Evolutionary conservation across 2,797 vertebrate species (phyloP), one percentile per base, ranked within the genome.

Genomic region (Pseudochirops corinnae): DNA sequence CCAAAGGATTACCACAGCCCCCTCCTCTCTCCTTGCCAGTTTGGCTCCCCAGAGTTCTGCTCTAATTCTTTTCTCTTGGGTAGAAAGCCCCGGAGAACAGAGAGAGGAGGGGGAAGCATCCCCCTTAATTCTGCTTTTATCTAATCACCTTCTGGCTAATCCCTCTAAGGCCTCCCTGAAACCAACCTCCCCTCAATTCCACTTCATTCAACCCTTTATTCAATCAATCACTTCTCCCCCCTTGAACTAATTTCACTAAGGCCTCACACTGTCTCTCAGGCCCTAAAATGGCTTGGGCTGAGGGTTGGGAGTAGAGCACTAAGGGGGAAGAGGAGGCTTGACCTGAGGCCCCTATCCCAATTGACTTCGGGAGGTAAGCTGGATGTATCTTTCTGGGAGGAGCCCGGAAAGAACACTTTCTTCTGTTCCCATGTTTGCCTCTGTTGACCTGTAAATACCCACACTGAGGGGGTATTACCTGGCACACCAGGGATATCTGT

Each of bases 111-210:
- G 39, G 39, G 39, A 82, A 82, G 39, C 26, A 3, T 46, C 46
- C 74, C 11, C 26, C 74, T 82, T 82, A 82, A 82, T 26, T 82
- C 39, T 82, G 39, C 39, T 11, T 53, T 46, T 82, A 82, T 82
- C 74, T 82, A 82, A 82, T 82, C 74, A 82, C 74, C 74, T 82
- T 82, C 74, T 82, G 74, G 74, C 74, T 82, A 82, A 82, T 82
- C 74, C 74, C 74, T 26, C 39, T 26, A 46, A 82, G 74, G 31
- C 74, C 67, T 82, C 74, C 21, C 39, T 24, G n/a, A 82, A 82
- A 82, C 74, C 74, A 26, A 46, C 39, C 74, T 82, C 21, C 46
- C 21, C 39, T 82, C 74, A 74, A 74, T 74, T 74, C 67, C n/a
- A 16, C n/a, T 67, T 67, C 13, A 33, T 67, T 67, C 31, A 67